These are phyloP conservation scores for Lethenteron camtschaticum DNA, from an alignment of 2,113 vertebrate genomes.

Conservation along the genomic window DNA sequence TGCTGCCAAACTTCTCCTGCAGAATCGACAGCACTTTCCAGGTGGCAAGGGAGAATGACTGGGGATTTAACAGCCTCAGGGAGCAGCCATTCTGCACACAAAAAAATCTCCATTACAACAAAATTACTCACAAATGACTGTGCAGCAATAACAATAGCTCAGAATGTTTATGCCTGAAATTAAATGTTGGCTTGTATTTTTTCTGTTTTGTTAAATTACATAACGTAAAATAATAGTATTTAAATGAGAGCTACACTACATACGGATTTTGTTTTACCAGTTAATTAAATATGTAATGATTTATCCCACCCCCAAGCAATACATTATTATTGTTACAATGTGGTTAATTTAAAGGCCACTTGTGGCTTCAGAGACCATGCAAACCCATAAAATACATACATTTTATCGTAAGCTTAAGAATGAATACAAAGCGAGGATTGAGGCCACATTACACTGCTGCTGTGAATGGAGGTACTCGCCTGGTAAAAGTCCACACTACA, in stretches of 20 bases:
- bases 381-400: not conserved
- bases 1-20: slow-evolving; percentile 74
- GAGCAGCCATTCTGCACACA: slow-evolving; percentile 50
- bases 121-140: not conserved
- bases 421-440: not conserved
- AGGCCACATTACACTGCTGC: not conserved
- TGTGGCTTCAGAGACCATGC: not conserved
- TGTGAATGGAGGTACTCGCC: slow-evolving; percentile 15
- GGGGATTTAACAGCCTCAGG: slow-evolving; percentile 61
- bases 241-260: not conserved
- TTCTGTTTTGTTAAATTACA: too few species aligned
- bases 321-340: not conserved
- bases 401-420: slow-evolving; percentile 1
- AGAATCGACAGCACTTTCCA: slow-evolving; percentile 72
- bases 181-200: not conserved
- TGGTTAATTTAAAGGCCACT: not conserved
- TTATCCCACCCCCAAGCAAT: not conserved
- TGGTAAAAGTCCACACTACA: slow-evolving; percentile 61
- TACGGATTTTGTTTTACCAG: too few species aligned
- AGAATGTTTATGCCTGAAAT: not conserved
- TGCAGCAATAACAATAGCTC: not conserved
- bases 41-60: slow-evolving; percentile 49
- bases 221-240: not conserved
- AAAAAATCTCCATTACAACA: not conserved
- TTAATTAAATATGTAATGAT: not conserved